Evolutionary conservation across 2,113 vertebrate species (phyloP), one percentile per base, ranked within the genome.

Genomic region (Butorides virescens): DNA sequence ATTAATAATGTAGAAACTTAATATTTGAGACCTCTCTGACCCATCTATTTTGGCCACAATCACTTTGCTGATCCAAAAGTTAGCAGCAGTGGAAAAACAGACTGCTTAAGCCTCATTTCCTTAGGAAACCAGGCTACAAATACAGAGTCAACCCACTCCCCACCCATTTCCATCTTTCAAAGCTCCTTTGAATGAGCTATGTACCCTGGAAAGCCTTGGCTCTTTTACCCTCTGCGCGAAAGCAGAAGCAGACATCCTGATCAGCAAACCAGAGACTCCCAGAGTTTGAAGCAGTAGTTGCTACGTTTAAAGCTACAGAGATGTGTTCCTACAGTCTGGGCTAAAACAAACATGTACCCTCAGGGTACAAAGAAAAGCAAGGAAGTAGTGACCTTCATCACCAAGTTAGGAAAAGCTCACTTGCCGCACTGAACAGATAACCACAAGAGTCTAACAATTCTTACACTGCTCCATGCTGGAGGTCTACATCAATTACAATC

Each of bases 51-150:
- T 75, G 29, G 56, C 46, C 72, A 50, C 49, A 75, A 71, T 6
- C n/a, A 71, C 75, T 79, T 19, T 65, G 44, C 7, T 2, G 49
- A 79, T 79, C 37, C 53, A 68, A 56, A 82, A 65, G 34, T 37
- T 55, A 29, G 34, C 63, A 79, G 58, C 74, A 79, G 71, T 73
- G 86, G 88, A 83, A 90, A 94, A 95, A 21, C 26, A 76, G 44
- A 70, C 39, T 76, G 62, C 53, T 95, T 68, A 88, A 92, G 39
- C 32, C 71, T 86, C 71, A 86, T 68, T 96, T 96, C 96, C 92
- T 97, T 90, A 90, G 95, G 95, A 96, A 96, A 84, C 21, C 72
- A 78, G 80, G 39, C 30, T 55, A 66, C 56, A 80, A 70, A 93
- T 27, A 53, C 16, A 84, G 61, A 32, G 10, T 58, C 85, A 90